phyloP scores from a whole-genome alignment of 2,797 vertebrate genomes.

The Galago senegalensis region DNA sequence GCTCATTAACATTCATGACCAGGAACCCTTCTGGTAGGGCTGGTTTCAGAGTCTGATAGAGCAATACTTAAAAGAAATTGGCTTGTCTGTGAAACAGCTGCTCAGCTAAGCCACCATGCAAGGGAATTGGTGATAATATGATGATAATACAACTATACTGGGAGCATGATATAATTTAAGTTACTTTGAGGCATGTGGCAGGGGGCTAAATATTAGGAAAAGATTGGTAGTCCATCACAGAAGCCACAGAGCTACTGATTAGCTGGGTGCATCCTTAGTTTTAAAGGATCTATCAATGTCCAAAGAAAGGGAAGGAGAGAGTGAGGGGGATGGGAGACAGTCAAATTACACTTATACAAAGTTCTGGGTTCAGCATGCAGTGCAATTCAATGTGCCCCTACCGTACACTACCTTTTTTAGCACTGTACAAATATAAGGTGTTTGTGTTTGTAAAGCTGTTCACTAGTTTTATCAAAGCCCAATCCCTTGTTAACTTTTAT shows the following conservation, averaged over 20 bases:
- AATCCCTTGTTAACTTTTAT: conserved; percentile 9
- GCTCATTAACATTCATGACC: conserved; percentile 88
- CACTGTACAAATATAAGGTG: not conserved
- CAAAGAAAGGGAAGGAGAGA: not conserved
- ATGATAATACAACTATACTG: conserved; percentile 79
- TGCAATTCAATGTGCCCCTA: not conserved
- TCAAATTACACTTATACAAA: not conserved
- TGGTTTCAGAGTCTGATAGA: conserved; percentile 86
- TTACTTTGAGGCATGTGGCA: conserved; percentile 68
- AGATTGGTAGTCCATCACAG: conserved; percentile 33
- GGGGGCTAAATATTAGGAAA: conserved; percentile 44
- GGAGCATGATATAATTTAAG: conserved; percentile 80
- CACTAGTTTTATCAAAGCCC: not conserved
- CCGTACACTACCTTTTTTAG: not conserved
- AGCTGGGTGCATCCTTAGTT: not conserved
- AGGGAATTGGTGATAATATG: conserved; percentile 86
- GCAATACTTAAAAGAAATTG: conserved; percentile 89
- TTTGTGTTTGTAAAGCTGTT: not conserved
- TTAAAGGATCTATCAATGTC: conserved; percentile 3
- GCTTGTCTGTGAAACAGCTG: conserved; percentile 88
- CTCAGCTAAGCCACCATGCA: conserved; percentile 84
- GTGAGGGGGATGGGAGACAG: not conserved
- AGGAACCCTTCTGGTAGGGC: conserved; percentile 81
- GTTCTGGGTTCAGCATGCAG: not conserved
- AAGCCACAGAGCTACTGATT: conserved; percentile 25